Conservation (phyloP, 2,113 vertebrate species). For the Diadophis punctatus region DNA sequence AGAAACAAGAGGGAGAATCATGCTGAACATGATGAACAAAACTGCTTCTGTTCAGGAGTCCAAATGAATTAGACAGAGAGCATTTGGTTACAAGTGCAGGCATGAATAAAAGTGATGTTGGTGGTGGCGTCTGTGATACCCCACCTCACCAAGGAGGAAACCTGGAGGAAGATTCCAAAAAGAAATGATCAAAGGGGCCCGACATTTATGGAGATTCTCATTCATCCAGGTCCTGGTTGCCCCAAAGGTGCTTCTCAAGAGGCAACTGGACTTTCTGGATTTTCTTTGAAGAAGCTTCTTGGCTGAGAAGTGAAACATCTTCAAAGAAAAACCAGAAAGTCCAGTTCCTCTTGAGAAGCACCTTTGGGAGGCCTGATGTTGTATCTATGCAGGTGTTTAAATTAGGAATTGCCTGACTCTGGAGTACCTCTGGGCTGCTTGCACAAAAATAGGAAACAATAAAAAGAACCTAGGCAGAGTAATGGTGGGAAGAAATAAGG, state of each 20-base stretch:
- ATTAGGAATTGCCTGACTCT: background rate
- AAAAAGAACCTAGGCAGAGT: background rate
- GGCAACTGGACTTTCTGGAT: too few species aligned
- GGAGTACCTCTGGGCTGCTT: background rate
- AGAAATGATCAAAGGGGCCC: background rate
- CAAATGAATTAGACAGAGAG: background rate
- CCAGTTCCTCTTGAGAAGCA: too few species aligned
- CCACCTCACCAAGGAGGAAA: background rate
- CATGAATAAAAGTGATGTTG: background rate
- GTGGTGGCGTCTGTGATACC: background rate
- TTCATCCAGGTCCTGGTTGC: too few species aligned
- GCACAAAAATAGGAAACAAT: background rate
- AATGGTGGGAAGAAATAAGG: background rate
- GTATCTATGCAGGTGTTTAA: background rate
- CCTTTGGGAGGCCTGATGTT: background rate
- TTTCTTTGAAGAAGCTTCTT: too few species aligned
- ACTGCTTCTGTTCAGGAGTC: background rate
- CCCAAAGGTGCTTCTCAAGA: too few species aligned
- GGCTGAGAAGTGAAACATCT: too few species aligned
- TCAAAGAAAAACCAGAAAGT: too few species aligned
- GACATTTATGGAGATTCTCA: too few species aligned
- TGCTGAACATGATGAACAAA: background rate
- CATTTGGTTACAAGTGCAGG: background rate
- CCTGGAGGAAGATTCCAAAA: background rate
- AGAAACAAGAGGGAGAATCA: background rate